Evolutionary conservation across 2,888 invertebrate species (phyloP).

Genomic region (Eumerus sabulonum): DNA sequence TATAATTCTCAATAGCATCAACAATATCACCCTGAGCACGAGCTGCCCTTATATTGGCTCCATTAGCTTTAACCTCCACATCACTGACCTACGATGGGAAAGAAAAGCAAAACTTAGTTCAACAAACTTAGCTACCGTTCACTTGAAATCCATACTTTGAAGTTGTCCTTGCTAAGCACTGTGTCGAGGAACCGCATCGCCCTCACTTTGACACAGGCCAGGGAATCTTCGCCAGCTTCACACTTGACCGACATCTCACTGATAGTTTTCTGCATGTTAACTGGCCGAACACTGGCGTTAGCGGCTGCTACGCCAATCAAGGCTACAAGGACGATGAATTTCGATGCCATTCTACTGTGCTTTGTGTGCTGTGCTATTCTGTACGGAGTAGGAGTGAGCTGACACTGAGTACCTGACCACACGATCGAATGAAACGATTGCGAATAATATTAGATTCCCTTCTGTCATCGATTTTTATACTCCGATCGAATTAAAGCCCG

Average conservation of each 20-base stretch:
- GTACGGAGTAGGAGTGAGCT: conserved; percentile 31
- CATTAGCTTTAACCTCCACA: conserved; percentile 87
- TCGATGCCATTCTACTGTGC: conserved; percentile 70
- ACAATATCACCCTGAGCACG: conserved; percentile 82
- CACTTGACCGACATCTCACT: conserved; percentile 89
- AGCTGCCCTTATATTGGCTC: conserved; percentile 81
- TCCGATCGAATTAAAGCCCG: conserved; percentile 67
- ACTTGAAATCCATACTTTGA: conserved; percentile 81
- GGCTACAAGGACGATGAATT: conserved; percentile 78
- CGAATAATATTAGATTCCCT: conserved; percentile 79
- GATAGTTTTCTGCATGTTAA: conserved; percentile 85
- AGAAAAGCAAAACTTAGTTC: background rate
- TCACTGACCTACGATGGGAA: conserved; percentile 83
- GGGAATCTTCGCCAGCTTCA: conserved; percentile 86
- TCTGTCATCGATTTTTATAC: conserved; percentile 79
- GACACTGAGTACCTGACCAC: conserved; percentile 71
- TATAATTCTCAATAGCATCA: conserved; percentile 85
- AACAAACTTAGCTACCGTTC: background rate
- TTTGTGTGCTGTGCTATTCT: conserved; percentile 7
- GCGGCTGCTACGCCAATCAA: conserved; percentile 82
- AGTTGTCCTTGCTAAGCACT: conserved; percentile 88
- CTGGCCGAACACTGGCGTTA: conserved; percentile 82
- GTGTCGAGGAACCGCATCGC: conserved; percentile 89
- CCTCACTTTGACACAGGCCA: conserved; percentile 91
- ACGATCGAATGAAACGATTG: conserved; percentile 77